phyloP scores from a whole-genome alignment of 35 echinoderm and acorn worm genomes.

The Chiridota heheva region DNA sequence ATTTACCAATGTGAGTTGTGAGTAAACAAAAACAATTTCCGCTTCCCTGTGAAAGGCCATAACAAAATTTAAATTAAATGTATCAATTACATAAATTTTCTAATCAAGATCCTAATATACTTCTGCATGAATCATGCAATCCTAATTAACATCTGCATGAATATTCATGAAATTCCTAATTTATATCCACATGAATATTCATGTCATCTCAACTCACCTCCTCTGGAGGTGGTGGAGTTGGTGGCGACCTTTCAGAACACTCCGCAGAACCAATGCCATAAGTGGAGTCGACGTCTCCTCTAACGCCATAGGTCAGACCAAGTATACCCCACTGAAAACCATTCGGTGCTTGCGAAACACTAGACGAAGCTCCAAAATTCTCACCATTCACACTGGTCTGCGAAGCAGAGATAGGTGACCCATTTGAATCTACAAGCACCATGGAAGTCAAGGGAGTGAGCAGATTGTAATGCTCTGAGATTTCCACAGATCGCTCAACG shows the following conservation, averaged over 20 bases:
- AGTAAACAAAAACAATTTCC: too few species aligned
- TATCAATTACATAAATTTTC: too few species aligned
- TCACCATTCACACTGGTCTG: slow-evolving; percentile 13
- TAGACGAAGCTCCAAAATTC: slow-evolving; percentile 5
- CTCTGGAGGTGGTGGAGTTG: background rate
- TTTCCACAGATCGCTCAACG: slow-evolving; percentile 68
- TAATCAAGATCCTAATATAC: too few species aligned
- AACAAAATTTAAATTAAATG: too few species aligned
- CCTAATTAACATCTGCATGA: too few species aligned
- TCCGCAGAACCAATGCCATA: slow-evolving; percentile 60
- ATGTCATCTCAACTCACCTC: too few species aligned
- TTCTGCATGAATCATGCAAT: too few species aligned
- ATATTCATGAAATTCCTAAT: too few species aligned
- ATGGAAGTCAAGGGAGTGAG: slow-evolving; percentile 88
- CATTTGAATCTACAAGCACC: slow-evolving; percentile 42
- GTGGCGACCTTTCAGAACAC: slow-evolving; percentile 26
- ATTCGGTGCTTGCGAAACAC: slow-evolving; percentile 14
- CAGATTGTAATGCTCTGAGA: slow-evolving; percentile 82
- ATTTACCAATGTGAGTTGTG: too few species aligned
- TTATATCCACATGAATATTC: too few species aligned
- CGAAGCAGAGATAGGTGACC: background rate
- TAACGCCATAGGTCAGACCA: slow-evolving; percentile 49
- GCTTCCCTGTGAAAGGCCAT: too few species aligned
- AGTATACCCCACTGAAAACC: slow-evolving; percentile 54
- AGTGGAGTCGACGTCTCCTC: slow-evolving; percentile 36